Base-by-base conservation (phyloP, 2,797 vertebrate species). In the Onychomys arenicola region DNA sequence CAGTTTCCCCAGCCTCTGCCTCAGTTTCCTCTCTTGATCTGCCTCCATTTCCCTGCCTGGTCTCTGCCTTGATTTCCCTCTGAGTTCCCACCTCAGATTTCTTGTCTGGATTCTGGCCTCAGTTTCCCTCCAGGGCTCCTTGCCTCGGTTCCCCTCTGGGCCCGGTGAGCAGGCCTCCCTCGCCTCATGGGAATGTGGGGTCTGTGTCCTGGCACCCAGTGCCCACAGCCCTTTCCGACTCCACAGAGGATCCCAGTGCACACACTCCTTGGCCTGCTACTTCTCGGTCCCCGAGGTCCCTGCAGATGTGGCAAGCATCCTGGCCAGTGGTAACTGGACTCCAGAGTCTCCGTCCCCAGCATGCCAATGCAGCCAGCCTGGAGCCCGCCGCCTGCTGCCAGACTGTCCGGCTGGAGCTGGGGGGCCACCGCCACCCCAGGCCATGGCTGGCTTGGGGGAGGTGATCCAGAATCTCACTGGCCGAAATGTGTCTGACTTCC, bases 401-500 rank as follows among this genome's bases (percentile, higher is more conserved):
- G 98, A 99, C 43, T 99, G 99, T 81, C 99, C 99, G 0, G 94
- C 97, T 1, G 99, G 98, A 0, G 99, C 99, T 0, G 99, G 99
- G 1, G 99, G 99, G 5, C 97, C 98, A 69, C 99, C 99, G 0
- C 99, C 99, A 0, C 99, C 99, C 5, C 99, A 99, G 99, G 99
- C 99, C 0, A 2, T 73, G 67, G 76, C 43, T 8, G 0, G 95
- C 76, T 99, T 99, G 0, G 99, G 99, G 0, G 99, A 99, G 67
- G 5, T 99, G 91, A 98, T 99, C 14, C 99, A 99, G 98, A 99
- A 99, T 97, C 97, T 99, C 97, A 99, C 99, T 0, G 98, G 98
- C 52, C 98, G 99, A 88, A 99, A 99, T 96, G 98, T 99, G 96
- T 99, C 99, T 0, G 99, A 99, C 98, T 99, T 99, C 97, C 98